phyloP scores from a whole-genome alignment of 1,140 invertebrate genomes.

The Ceratoteleas bidentatus region DNA sequence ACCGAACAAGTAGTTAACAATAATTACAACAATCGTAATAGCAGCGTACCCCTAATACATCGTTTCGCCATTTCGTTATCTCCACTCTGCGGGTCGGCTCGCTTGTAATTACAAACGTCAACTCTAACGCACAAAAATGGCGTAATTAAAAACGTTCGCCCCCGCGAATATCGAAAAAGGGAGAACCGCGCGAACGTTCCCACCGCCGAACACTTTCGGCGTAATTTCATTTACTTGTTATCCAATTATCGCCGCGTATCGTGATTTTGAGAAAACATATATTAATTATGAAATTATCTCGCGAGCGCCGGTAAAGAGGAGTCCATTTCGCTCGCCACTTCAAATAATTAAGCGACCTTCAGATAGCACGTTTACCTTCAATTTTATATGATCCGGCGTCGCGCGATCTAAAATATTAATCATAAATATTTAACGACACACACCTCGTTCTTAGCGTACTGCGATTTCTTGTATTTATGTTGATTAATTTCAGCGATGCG shows the following conservation, averaged over 20 bases:
- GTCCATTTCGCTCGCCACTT: constrained; percentile 40
- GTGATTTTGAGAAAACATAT: constrained; percentile 35
- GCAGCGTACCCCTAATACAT: neutral
- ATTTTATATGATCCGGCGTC: constrained; percentile 27
- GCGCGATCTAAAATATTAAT: constrained; percentile 30
- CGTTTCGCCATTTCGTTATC: neutral
- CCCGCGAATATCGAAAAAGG: constrained; percentile 9
- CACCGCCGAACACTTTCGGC: constrained; percentile 35
- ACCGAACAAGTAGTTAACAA: neutral
- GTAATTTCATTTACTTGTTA: constrained; percentile 37
- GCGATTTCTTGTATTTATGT: constrained; percentile 16
- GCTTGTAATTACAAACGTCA: constrained; percentile 25
- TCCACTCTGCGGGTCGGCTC: constrained; percentile 9
- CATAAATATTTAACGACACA: constrained; percentile 51
- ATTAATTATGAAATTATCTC: constrained; percentile 43
- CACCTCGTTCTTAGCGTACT: neutral
- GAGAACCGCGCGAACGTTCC: constrained; percentile 8
- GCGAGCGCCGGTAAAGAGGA: constrained; percentile 17
- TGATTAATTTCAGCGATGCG: constrained; percentile 45
- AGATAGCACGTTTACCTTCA: constrained; percentile 28
- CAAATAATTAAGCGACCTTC: constrained; percentile 40
- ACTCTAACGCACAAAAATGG: constrained; percentile 16
- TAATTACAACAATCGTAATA: neutral
- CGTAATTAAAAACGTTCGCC: constrained; percentile 20
- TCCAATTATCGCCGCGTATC: constrained; percentile 41